phyloP scores from a whole-genome alignment of 2,797 vertebrate species.

The Octomys mimax region DNA sequence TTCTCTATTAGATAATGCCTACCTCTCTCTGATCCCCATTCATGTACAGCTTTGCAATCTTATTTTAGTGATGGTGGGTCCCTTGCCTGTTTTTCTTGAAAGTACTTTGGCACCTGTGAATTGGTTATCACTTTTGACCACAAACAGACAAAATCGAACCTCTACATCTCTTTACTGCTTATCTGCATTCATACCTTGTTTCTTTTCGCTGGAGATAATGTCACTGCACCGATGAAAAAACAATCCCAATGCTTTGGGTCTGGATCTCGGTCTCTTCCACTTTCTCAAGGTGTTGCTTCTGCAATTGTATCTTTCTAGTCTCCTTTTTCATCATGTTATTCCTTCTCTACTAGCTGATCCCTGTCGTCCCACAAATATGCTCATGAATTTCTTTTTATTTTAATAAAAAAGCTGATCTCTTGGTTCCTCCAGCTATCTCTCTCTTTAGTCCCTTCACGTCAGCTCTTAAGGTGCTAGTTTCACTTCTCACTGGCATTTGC shows the following conservation, averaged over 20 bases:
- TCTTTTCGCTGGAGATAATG: background rate
- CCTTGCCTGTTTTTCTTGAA: background rate
- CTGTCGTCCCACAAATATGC: background rate
- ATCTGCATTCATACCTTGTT: background rate
- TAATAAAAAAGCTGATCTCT: background rate
- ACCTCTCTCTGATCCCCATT: background rate
- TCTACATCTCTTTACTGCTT: background rate
- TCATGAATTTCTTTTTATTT: background rate
- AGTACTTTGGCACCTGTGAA: background rate
- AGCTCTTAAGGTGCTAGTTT: background rate
- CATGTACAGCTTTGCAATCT: background rate
- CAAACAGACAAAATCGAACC: background rate
- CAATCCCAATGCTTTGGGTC: background rate
- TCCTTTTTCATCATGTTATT: slow-evolving; percentile 2
- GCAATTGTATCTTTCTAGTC: background rate
- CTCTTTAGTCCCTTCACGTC: background rate
- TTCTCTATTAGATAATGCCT: background rate
- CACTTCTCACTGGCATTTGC: background rate
- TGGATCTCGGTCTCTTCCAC: background rate
- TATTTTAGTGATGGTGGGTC: background rate
- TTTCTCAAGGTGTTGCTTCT: background rate
- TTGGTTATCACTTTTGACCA: background rate
- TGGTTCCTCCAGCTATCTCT: background rate
- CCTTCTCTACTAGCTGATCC: background rate
- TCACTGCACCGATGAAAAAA: background rate